Evolutionary conservation across 1,140 invertebrate species (phyloP), one percentile per base, ranked within the genome.

Genomic region (Halyomorpha halys): DNA sequence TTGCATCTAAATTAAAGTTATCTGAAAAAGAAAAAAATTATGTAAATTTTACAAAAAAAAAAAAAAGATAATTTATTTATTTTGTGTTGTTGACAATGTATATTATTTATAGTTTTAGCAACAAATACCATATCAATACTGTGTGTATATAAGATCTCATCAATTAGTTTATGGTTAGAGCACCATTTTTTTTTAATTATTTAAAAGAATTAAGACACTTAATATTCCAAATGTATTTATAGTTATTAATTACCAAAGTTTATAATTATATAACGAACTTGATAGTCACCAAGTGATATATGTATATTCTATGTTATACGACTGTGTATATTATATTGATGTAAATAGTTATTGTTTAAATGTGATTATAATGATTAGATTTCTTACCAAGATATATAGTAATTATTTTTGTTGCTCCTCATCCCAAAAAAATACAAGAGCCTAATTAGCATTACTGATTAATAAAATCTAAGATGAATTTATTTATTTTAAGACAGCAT

Each of bases 181-280:
- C 23, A 23, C 19, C 23, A 56, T 23, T 56, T 56, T 56, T 56
- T 23, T 5, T 11, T 49, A 6, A 39, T 39, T 11, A 39, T 39
- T 39, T 39, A 39, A 11, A 39, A 39, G 34, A 39, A 23, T 56
- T 56, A 23, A 25, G 23, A 56, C 53, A 56, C 23, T 49, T 39
- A 49, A 49, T 19, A 56, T 23, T 56, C 53, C 53, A 56, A 56
- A 56, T 23, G 18, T 56, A 56, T 56, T 49, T 56, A 56, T 56
- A 56, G 53, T 56, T 56, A 56, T 56, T 56, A 25, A 56, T 56
- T 56, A 14, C 53, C 53, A 56, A 56, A 56, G 53, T 56, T 56
- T 56, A 56, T 56, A 1, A 23, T 56, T 23, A 56, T 23, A 5
- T 56, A 39, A 39, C 34, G 34, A 39, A 39, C 34, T 39, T 39